These are phyloP conservation scores for Ooceraea biroi DNA, from an alignment of 1,140 invertebrate genomes.

Conservation along the genomic window DNA sequence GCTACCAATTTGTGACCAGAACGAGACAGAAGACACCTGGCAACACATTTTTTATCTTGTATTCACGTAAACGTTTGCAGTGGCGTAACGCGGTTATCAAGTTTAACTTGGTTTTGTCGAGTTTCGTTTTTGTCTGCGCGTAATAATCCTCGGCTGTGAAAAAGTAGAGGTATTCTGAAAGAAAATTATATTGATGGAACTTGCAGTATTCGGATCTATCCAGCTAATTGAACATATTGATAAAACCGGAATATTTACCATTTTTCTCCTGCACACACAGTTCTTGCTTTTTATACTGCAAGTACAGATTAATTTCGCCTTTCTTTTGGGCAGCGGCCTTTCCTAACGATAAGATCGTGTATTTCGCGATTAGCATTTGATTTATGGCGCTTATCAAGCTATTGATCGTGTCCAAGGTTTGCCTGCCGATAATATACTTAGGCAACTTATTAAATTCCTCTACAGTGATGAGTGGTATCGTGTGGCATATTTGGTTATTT, in stretches of 20 bases:
- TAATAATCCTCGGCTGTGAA: constrained; percentile 83
- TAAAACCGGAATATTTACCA: constrained; percentile 63
- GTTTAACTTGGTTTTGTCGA: constrained; percentile 83
- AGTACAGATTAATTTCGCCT: constrained; percentile 80
- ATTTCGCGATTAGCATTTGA: constrained; percentile 80
- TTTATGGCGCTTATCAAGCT: constrained; percentile 79
- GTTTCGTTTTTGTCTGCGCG: constrained; percentile 76
- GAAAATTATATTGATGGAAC: constrained; percentile 55
- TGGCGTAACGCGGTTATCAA: constrained; percentile 81
- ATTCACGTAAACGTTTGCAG: constrained; percentile 80
- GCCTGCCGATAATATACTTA: constrained; percentile 83
- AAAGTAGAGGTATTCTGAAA: constrained; percentile 80
- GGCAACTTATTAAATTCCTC: constrained; percentile 81
- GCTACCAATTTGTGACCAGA: background rate
- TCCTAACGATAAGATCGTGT: constrained; percentile 78
- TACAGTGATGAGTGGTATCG: constrained; percentile 64
- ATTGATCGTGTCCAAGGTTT: constrained; percentile 77
- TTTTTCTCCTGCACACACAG: constrained; percentile 66
- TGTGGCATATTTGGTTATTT: constrained; percentile 70
- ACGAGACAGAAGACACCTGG: background rate
- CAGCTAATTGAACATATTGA: constrained; percentile 25
- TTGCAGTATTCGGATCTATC: background rate
- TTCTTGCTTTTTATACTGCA: constrained; percentile 80
- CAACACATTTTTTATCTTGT: constrained; percentile 75
- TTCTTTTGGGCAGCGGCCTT: constrained; percentile 80